These are phyloP conservation scores for Scytalopus superciliaris DNA, from an alignment of 2,113 vertebrate species.

Conservation along the genomic window DNA sequence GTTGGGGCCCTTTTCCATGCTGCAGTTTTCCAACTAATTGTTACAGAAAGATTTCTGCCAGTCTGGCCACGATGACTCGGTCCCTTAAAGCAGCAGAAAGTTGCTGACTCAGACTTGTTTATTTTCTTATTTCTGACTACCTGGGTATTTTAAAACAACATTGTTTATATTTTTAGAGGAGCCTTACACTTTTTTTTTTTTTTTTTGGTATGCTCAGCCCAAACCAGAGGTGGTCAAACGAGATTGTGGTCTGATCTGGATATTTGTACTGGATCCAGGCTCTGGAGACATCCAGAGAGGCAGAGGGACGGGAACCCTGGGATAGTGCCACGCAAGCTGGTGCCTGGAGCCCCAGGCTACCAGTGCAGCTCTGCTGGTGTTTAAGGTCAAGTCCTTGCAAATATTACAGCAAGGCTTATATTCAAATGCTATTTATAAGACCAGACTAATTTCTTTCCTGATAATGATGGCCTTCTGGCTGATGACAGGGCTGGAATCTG, in stretches of 20 bases:
- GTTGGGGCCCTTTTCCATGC: neutral
- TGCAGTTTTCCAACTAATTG: neutral
- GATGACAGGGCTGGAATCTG: constrained; percentile 49
- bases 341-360: constrained; percentile 17
- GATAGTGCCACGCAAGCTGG: neutral
- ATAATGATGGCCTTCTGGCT: constrained; percentile 66
- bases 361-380: constrained; percentile 1
- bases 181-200: neutral
- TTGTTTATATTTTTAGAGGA: neutral
- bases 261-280: neutral
- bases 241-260: neutral
- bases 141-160: neutral
- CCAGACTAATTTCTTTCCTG: constrained; percentile 56
- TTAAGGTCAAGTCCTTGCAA: constrained; percentile 58
- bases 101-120: neutral
- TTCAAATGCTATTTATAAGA: constrained; percentile 67
- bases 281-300: neutral
- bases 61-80: neutral
- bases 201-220: neutral
- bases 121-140: neutral
- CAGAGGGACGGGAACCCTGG: neutral
- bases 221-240: neutral
- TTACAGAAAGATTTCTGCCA: neutral
- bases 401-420: constrained; percentile 60
- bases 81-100: neutral